Percentiles rank a stretch among this genome's conserved stretches.
phyloP scores from a whole-genome alignment of 2,797 vertebrate genomes.

The Pseudochaenichthys georgianus region DNA sequence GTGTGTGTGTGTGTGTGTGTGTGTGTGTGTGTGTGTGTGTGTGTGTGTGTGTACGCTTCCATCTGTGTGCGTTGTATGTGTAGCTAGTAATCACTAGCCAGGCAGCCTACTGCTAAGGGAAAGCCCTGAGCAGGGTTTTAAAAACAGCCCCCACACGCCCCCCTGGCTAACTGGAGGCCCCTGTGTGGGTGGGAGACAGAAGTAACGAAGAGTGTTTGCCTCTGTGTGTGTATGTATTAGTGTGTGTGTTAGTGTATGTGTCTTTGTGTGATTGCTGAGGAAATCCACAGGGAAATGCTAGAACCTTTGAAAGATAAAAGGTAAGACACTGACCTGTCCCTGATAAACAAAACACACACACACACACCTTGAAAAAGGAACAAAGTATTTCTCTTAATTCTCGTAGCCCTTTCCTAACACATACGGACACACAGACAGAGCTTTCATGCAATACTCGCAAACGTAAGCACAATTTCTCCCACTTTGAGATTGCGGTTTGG shows the following conservation, averaged over 20 bases:
- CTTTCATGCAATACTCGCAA: constrained; percentile 81
- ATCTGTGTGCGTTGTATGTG: constrained; percentile 45
- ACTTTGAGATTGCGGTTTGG: constrained; percentile 85
- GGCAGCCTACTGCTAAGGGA: constrained; percentile 77
- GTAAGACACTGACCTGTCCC: constrained; percentile 28
- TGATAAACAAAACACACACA: background rate
- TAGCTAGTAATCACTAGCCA: constrained; percentile 75
- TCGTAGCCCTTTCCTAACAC: constrained; percentile 43
- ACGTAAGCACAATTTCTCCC: constrained; percentile 83
- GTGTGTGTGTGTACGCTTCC: constrained; percentile 36
- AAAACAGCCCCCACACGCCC: constrained; percentile 63
- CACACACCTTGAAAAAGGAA: constrained; percentile 32
- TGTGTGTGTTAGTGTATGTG: background rate
- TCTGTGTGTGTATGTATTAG: constrained; percentile 1
- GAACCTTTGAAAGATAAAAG: constrained; percentile 40
- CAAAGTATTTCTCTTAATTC: constrained; percentile 38
- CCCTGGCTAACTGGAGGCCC: constrained; percentile 72
- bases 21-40: constrained; percentile 64
- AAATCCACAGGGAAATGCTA: constrained; percentile 57
- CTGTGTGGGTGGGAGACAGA: constrained; percentile 76
- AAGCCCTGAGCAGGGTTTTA: constrained; percentile 80
- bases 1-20: constrained; percentile 51
- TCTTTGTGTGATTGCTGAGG: constrained; percentile 37
- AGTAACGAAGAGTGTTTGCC: constrained; percentile 60
- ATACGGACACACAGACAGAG: constrained; percentile 71